Conservation (phyloP, 1,140 invertebrate genomes). For the Brachystomella parvula region DNA sequence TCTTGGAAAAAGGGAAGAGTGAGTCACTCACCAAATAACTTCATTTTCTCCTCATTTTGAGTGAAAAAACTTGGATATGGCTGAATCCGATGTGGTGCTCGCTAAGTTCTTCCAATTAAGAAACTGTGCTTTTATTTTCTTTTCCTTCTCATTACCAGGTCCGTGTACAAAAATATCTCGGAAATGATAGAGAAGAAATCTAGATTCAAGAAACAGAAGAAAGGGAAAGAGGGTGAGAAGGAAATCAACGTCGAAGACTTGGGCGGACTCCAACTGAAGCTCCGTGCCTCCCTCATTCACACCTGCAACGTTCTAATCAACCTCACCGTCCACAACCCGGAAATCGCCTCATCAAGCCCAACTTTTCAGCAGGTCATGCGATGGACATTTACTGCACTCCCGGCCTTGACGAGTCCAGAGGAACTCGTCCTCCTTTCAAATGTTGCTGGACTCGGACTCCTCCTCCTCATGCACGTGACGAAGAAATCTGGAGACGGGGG, state of each 20-base stretch:
- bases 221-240: slow-evolving; percentile 9
- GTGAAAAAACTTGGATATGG: too few species aligned
- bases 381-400: slow-evolving; percentile 78
- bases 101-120: too few species aligned
- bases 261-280: slow-evolving; percentile 18
- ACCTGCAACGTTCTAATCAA: slow-evolving; percentile 89
- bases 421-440: slow-evolving; percentile 78
- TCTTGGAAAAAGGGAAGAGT: too few species aligned
- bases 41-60: too few species aligned
- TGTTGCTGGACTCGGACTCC: slow-evolving; percentile 67
- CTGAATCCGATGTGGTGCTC: too few species aligned
- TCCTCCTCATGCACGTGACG: slow-evolving; percentile 73
- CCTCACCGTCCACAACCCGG: slow-evolving; percentile 74
- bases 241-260: slow-evolving; percentile 29
- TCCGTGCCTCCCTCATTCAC: slow-evolving; percentile 67
- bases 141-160: too few species aligned
- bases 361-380: slow-evolving; percentile 71
- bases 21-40: too few species aligned
- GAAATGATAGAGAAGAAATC: slow-evolving; percentile 29
- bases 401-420: slow-evolving; percentile 72
- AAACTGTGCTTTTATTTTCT: too few species aligned
- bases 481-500: slow-evolving; percentile 54
- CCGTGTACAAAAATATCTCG: slow-evolving; percentile 62
- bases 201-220: slow-evolving; percentile 29
- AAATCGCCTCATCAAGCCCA: slow-evolving; percentile 64